Evolutionary conservation across 2,113 vertebrate genomes (phyloP).

Genomic region (Corythornis cristatus): DNA sequence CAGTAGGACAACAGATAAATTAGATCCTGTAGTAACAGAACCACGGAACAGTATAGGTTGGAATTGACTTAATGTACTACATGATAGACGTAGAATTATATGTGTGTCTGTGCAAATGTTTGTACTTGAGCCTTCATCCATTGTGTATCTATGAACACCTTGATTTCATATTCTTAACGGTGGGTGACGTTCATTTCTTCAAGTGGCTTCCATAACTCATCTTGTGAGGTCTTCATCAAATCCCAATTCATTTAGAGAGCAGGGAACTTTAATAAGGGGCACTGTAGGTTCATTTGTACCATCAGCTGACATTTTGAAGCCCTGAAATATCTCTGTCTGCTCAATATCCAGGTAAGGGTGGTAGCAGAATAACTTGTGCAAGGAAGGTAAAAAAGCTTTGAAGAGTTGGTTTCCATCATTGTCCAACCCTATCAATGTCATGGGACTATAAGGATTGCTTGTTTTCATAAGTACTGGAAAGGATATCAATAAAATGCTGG

Average conservation of each 20-base stretch:
- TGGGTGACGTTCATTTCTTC: background rate
- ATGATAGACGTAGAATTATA: background rate
- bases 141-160: background rate
- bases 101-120: background rate
- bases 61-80: background rate
- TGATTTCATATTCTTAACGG: background rate
- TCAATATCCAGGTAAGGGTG: background rate
- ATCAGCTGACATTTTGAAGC: background rate
- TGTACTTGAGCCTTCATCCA: background rate
- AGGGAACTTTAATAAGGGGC: background rate
- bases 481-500: background rate
- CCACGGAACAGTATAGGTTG: background rate
- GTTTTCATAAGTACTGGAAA: background rate
- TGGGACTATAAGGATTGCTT: background rate
- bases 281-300: accelerated
- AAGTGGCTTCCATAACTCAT: background rate
- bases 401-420: background rate
- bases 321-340: background rate
- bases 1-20: background rate
- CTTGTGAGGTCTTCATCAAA: background rate
- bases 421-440: background rate
- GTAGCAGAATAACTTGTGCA: background rate
- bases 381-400: background rate
- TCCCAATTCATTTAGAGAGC: background rate
- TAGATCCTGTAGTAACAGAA: background rate